Conservation (phyloP, 2,113 vertebrate genomes). For the Solenodon paradoxus region DNA sequence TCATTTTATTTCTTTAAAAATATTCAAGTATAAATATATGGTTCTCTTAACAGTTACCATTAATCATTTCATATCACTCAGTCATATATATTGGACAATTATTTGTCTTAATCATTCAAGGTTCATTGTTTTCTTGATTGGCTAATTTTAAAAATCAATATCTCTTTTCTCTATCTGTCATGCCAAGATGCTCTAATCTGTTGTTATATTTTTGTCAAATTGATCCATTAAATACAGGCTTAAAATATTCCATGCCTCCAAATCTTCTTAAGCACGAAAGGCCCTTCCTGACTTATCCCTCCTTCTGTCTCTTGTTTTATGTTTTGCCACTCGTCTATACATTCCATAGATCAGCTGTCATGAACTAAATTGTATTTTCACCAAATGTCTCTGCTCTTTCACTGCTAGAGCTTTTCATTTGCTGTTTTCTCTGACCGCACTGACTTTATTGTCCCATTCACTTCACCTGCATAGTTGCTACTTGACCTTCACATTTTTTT, state of each 20-base stretch:
- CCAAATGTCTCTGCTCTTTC: background rate
- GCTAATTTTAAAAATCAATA: background rate
- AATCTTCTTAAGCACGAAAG: background rate
- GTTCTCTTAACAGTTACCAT: background rate
- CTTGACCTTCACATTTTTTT: background rate
- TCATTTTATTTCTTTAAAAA: background rate
- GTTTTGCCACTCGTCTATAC: background rate
- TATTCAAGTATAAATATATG: background rate
- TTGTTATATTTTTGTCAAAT: background rate
- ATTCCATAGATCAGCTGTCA: background rate
- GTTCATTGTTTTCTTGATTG: background rate
- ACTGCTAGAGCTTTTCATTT: accelerated
- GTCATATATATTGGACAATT: background rate
- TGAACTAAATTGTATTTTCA: background rate
- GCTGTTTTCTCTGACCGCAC: background rate
- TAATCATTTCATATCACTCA: background rate
- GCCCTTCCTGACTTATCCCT: background rate
- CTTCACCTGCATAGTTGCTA: background rate
- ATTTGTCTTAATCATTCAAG: background rate
- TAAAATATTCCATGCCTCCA: background rate
- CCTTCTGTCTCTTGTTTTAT: background rate
- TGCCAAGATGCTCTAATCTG: background rate
- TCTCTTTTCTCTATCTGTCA: background rate
- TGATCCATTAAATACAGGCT: background rate
- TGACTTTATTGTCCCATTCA: background rate